Evolutionary conservation across 2,797 vertebrate species (phyloP), one percentile per base, ranked within the genome.

Genomic region (Odontamblyopus lacepedii): DNA sequence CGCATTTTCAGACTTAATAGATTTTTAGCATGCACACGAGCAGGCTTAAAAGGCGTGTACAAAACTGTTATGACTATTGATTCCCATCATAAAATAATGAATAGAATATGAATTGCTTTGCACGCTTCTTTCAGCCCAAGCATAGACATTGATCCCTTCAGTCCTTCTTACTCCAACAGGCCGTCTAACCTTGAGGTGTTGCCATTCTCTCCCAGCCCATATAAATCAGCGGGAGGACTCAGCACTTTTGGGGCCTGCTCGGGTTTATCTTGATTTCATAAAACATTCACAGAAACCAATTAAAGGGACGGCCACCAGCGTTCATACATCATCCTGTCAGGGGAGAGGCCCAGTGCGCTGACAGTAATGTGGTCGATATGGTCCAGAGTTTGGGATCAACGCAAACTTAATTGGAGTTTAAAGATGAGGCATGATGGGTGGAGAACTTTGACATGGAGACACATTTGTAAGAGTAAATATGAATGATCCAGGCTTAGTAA

Each of bases 261-360:
- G 84, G 86, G 92, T 93, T 93, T 92, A 89, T 92, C 87, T 87
- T 75, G 78, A 88, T 91, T 94, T 91, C 91, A 94, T 93, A 93
- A 93, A 94, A 93, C 83, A 92, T 92, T 93, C 90, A 93, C 85
- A 90, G 92, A 93, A 89, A 94, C 81, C 90, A 93, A 91, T 92
- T 93, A 94, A 94, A 90, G 74, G 88, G 88, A 90, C 80, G 85
- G 81, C 88, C 87, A 90, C 82, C 71, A 88, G 87, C 89, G 86
- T 90, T 79, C 86, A 91, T 91, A 90, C 83, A 89, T 92, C 91
- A 93, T 83, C 70, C 82, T 93, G 85, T 88, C 91, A 83, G 0
- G 74, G 57, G 15, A 60, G 13, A 60, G 85, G 82, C 80, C 82
- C 84, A 80, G 85, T 91, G 75, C 73, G 83, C 81, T 78, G 83